Evolutionary conservation across 1,140 invertebrate genomes (phyloP).

Genomic region (Riptortus pedestris): DNA sequence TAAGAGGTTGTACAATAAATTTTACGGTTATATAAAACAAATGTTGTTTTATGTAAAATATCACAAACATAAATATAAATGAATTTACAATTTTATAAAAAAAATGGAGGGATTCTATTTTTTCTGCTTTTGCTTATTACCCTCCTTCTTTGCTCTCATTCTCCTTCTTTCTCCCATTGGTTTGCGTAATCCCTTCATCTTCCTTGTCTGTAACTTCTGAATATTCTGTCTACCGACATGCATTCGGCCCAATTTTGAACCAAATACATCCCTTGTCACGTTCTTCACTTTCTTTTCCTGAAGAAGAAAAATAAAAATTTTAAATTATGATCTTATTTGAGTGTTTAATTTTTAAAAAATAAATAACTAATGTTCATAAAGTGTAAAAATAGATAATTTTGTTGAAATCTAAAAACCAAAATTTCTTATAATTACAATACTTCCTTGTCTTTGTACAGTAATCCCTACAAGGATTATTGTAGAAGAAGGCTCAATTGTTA

Average conservation of each 20-base stretch:
- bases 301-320: constrained; percentile 29
- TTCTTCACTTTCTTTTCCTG: constrained; percentile 82
- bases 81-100: neutral
- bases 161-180: neutral
- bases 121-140: neutral
- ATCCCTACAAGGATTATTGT: no score
- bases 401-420: no score
- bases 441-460: no score
- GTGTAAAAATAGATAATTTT: no score
- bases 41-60: neutral
- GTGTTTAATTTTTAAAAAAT: neutral
- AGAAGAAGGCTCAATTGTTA: no score
- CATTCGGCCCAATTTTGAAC: constrained; percentile 78
- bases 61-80: neutral
- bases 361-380: no score
- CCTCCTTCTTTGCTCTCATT: neutral
- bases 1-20: no score
- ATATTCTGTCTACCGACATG: constrained; percentile 88
- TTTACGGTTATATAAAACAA: neutral
- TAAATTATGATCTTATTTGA: no score
- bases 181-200: constrained; percentile 85
- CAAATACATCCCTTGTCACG: constrained; percentile 72
- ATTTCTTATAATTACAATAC: no score
- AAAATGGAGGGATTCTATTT: neutral
- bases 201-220: constrained; percentile 75